A percentile compares a stretch with the other conserved stretches of the same genome.
phyloP scores from a whole-genome alignment of 2,888 invertebrate species.

The Acrobasis suavella region DNA sequence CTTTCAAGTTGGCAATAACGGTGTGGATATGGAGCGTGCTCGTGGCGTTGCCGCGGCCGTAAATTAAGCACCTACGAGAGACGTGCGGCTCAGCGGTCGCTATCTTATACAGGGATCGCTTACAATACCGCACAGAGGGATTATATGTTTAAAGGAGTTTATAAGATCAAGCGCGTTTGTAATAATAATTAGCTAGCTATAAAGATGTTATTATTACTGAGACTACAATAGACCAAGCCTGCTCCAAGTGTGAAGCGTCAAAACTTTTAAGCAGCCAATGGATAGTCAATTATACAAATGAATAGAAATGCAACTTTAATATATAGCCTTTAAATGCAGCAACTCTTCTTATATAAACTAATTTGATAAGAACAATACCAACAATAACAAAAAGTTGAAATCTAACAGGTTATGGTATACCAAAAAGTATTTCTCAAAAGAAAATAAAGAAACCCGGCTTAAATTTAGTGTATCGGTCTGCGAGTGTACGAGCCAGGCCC shows the following conservation, averaged over 20 bases:
- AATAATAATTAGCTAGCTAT: no score
- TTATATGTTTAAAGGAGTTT: slow-evolving; percentile 3
- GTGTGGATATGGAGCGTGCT: slow-evolving; percentile 77
- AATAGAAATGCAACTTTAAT: no score
- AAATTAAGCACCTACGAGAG: slow-evolving; percentile 69
- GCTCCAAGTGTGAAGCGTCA: no score
- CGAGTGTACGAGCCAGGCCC: slow-evolving; percentile 72
- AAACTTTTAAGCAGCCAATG: no score
- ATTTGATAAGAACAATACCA: no score
- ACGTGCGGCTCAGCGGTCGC: slow-evolving; percentile 59
- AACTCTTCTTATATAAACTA: no score
- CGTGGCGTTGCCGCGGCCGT: slow-evolving; percentile 77
- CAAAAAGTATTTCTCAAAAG: slow-evolving; percentile 48
- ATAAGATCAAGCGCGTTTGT: neutral
- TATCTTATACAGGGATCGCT: slow-evolving; percentile 60
- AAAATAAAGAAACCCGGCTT: slow-evolving; percentile 69
- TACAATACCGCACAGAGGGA: slow-evolving; percentile 34
- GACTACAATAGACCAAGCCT: no score
- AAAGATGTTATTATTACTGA: no score
- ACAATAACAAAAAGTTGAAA: neutral
- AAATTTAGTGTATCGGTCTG: slow-evolving; percentile 72
- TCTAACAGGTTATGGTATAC: neutral
- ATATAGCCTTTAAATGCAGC: no score
- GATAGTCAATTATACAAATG: no score
- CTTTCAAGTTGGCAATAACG: slow-evolving; percentile 80